Evolutionary conservation across 2,113 vertebrate species (phyloP), one percentile per base, ranked within the genome.

Genomic region (Plecturocebus donacophilus): DNA sequence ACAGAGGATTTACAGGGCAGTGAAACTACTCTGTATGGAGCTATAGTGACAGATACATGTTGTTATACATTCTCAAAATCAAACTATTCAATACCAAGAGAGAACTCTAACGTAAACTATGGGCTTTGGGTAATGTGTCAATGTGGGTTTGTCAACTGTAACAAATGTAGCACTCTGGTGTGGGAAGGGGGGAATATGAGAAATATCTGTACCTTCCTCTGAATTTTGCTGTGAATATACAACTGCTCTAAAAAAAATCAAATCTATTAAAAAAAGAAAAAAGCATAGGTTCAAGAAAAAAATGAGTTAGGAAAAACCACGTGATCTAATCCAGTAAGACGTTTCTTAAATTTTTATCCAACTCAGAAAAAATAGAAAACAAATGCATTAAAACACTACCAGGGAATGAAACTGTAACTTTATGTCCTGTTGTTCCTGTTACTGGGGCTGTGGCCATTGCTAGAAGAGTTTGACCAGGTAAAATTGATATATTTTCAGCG

Each of bases 361-460:
- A 84, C 30, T 89, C n/a, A 90, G 21, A 85, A 96, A 93, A 93
- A 90, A 94, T 11, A 49, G 5, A 25, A 93, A 80, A 93, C 54
- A 94, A 94, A 86, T 56, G 47, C 52, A 93, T 80, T 45, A 87
- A 86, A 93, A 68, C 84, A n/a, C 35, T 98, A 99, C 99, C 99
- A 5, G 99, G 99, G 79, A 99, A 97, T 0, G 99, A 99, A 93
- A 99, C 97, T 52, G 98, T 99, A 92, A 99, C 97, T 42, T 99
- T 99, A 95, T 99, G 99, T 73, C 98, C 99, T 0, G 94, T 97
- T 92, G 97, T 97, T 12, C 98, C 98, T 0, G 98, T 95, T 45
- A 97, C 94, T 58, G 97, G 49, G 91, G 98, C 82, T 54, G 99
- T 99, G 45, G 99, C 96, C 97, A 99, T 96, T 6, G 99, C 99